phyloP scores from a whole-genome alignment of 2,113 vertebrate genomes.

The Colossoma macropomum region DNA sequence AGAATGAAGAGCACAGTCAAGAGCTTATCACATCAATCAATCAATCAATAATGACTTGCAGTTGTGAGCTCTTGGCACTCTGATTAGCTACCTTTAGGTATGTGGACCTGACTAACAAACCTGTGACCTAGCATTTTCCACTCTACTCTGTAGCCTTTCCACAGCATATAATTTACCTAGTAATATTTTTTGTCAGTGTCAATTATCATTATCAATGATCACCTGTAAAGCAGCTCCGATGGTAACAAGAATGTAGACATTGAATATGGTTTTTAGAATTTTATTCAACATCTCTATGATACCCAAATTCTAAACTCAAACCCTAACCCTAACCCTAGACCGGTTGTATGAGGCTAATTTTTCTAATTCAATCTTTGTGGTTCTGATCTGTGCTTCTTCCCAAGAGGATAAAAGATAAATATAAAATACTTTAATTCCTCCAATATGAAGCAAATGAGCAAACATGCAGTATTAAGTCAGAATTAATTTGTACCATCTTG shows the following conservation, averaged over 20 bases:
- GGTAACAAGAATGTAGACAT: neutral
- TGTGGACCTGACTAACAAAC: too few species aligned
- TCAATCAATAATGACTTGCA: too few species aligned
- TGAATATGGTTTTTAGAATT: neutral
- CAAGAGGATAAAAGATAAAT: neutral
- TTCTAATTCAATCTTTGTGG: neutral
- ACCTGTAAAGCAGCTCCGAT: neutral
- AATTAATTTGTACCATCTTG: neutral
- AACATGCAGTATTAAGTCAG: slow-evolving; percentile 17
- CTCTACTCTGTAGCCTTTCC: too few species aligned
- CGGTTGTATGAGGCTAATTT: too few species aligned
- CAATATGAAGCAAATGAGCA: too few species aligned
- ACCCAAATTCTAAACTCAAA: too few species aligned
- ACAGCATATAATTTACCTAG: neutral
- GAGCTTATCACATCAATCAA: too few species aligned
- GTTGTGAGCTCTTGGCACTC: too few species aligned
- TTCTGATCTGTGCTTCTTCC: neutral
- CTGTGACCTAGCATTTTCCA: too few species aligned
- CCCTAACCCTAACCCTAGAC: too few species aligned
- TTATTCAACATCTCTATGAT: neutral
- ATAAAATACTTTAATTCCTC: neutral
- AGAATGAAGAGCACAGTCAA: too few species aligned
- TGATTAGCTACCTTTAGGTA: too few species aligned
- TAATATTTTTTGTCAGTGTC: neutral
- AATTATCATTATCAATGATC: neutral